Base-by-base conservation (phyloP, 1,140 invertebrate genomes). In the Hylaeus anthracinus region DNA sequence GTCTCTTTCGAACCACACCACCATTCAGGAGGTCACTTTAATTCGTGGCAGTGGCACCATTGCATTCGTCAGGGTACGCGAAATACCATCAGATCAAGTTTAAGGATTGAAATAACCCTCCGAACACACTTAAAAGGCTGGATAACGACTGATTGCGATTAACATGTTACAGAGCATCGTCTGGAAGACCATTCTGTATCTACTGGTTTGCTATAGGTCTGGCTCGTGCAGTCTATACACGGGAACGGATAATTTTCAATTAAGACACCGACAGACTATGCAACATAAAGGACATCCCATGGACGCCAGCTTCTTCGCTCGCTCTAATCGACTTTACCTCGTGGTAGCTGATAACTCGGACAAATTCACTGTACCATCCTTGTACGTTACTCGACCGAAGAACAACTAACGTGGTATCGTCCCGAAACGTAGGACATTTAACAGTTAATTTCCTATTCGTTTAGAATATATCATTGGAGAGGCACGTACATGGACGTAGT, bases 401-500 rank as follows among this genome's bases (percentile, higher is more conserved):
- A 26, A 26, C 26, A 26, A 26, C 26, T 26, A 26, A 26, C 26
- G 26, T 0, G 0, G 26, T 26, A 26, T 26, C 26, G 26, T 26
- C 26, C 26, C 26, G 26, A 26, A 26, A 26, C 26, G 0, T 26
- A 26, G 26, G 26, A 26, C 26, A 26, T 26, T 26, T 26, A 48
- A 5, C 45, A 0, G 5, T 48, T 1, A 0, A 37, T 10, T 14
- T 48, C 55, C 14, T 39, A 10, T 73, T 48, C 5, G 53, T 9
- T 4, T 73, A 92, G 91, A 66, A 90, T 92, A 69, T 92, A 93
- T 60, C 75, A 81, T 58, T 93, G 92, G 92, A 87, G 75, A 41
- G 91, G 83, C 2, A 91, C 87, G 1, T 87, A 91, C 60, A 91
- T 92, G 87, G 90, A 90, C n/a, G 77, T 67, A 43, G 71, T 88